Evolutionary conservation across 2,113 vertebrate genomes (phyloP).

Genomic region (Asarcornis scutulata): DNA sequence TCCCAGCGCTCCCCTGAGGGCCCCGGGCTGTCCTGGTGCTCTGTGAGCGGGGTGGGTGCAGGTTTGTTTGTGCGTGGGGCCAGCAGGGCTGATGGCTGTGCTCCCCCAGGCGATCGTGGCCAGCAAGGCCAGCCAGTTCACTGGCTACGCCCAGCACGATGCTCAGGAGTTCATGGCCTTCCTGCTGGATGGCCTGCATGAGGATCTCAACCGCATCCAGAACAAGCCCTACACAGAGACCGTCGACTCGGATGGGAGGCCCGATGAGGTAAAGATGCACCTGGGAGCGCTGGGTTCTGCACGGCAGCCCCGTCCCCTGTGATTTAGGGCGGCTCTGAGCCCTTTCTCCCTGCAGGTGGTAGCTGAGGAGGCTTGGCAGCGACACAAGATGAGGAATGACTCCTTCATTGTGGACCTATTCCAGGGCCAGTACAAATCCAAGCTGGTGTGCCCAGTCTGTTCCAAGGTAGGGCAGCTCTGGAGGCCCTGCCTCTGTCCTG

Average conservation of each 20-base stretch:
- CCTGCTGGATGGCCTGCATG: constrained; percentile 94
- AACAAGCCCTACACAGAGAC: constrained; percentile 98
- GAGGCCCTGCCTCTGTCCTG: neutral
- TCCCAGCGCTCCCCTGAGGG: too few species aligned
- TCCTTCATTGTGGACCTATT: constrained; percentile 98
- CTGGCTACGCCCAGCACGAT: constrained; percentile 96
- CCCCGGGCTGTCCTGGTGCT: too few species aligned
- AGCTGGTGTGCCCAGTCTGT: constrained; percentile 95
- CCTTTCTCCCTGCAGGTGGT: constrained; percentile 82
- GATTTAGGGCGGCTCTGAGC: neutral
- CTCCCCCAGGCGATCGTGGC: constrained; percentile 90
- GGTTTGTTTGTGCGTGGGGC: neutral
- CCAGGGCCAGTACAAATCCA: constrained; percentile 99
- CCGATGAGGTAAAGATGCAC: constrained; percentile 84
- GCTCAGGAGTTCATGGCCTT: constrained; percentile 99
- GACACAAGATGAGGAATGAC: constrained; percentile 98
- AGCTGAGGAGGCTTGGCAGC: constrained; percentile 96
- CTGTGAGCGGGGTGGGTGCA: neutral
- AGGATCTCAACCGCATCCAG: constrained; percentile 98
- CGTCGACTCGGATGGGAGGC: constrained; percentile 93
- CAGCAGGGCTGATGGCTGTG: neutral
- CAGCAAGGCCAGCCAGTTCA: constrained; percentile 98
- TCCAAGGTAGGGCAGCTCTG: constrained; percentile 84
- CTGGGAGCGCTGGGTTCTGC: neutral
- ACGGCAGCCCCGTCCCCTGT: neutral